phyloP scores from a whole-genome alignment of 2,888 invertebrate species.

The Belgica antarctica region DNA sequence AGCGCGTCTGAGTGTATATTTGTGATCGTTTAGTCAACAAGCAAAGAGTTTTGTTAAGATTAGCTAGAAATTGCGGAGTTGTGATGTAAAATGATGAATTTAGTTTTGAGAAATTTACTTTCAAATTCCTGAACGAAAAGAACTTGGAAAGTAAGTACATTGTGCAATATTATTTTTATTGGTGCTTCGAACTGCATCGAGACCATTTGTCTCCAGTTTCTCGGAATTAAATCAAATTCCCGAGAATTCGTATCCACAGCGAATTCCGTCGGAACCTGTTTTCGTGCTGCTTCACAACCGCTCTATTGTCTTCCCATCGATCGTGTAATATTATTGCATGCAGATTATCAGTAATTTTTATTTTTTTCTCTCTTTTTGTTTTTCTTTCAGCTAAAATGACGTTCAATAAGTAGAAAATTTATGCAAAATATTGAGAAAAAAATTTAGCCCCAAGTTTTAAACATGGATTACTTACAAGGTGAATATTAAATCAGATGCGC shows the following conservation, averaged over 20 bases:
- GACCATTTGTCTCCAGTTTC: neutral
- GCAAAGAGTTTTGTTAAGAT: conserved; percentile 3
- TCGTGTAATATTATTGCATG: conserved; percentile 43
- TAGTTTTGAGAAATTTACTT: conserved; percentile 26
- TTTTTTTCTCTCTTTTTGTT: conserved; percentile 20
- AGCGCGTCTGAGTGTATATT: no score
- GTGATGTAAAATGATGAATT: neutral
- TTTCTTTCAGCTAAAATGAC: conserved; percentile 39
- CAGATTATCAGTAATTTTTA: conserved; percentile 43
- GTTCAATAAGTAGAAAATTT: conserved; percentile 20
- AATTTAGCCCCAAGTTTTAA: neutral
- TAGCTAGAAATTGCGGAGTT: conserved; percentile 16
- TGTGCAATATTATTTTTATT: conserved; percentile 12
- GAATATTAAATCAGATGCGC: neutral
- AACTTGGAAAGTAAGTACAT: conserved; percentile 4
- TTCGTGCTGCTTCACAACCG: conserved; percentile 38
- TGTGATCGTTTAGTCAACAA: neutral
- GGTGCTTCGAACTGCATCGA: neutral
- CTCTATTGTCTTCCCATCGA: conserved; percentile 39
- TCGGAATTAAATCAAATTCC: neutral
- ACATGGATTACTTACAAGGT: conserved; percentile 27
- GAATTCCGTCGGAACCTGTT: conserved; percentile 41
- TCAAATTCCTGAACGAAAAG: conserved; percentile 21
- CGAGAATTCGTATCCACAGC: conserved; percentile 16
- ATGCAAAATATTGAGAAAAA: conserved; percentile 11